phyloP scores from a whole-genome alignment of 2,797 vertebrate species.

The Neopelma chrysocephalum region DNA sequence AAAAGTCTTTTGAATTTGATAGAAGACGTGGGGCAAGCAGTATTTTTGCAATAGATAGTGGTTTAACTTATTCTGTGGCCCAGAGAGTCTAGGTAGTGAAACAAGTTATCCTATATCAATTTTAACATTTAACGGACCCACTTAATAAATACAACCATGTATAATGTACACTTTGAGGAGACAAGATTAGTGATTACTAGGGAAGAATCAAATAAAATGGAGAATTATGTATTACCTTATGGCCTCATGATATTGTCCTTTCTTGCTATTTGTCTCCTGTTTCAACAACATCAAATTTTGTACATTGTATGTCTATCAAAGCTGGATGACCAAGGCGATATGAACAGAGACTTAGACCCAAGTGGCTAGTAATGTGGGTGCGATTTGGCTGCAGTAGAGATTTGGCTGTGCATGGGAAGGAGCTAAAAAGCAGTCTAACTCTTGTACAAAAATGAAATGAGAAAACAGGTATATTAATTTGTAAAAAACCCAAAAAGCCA shows the following conservation, averaged over 20 bases:
- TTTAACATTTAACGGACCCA: not conserved
- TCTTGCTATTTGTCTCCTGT: not conserved
- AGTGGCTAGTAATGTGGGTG: not conserved
- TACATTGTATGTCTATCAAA: not conserved
- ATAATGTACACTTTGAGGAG: not conserved
- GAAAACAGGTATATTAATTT: not conserved
- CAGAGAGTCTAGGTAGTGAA: not conserved
- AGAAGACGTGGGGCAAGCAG: not conserved
- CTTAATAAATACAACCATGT: not conserved
- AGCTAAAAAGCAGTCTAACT: not conserved
- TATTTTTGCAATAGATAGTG: not conserved
- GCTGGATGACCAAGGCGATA: not conserved
- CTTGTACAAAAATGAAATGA: not conserved
- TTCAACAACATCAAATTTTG: not conserved
- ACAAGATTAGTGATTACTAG: not conserved
- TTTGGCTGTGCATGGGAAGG: not conserved
- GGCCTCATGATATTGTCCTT: not conserved
- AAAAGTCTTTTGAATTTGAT: not conserved
- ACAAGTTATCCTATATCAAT: not conserved
- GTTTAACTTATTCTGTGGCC: not conserved
- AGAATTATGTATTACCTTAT: not conserved
- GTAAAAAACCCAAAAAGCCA: rapidly evolving
- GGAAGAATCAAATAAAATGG: not conserved
- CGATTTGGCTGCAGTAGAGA: not conserved
- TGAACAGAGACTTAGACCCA: not conserved